phyloP scores from a whole-genome alignment of 2,888 invertebrate genomes.

The Cataglyphis rosenhaueri region DNA sequence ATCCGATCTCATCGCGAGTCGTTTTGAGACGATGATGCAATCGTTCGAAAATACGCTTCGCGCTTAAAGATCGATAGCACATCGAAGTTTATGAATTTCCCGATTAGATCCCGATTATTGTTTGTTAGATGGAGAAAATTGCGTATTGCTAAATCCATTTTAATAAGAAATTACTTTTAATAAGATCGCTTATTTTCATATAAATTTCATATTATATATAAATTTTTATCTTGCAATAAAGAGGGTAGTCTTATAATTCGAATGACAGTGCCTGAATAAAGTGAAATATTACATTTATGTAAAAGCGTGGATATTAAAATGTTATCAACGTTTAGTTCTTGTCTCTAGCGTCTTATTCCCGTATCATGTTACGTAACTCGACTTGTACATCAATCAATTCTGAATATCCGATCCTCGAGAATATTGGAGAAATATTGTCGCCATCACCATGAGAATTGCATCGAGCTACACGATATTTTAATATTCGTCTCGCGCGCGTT shows the following conservation, averaged over 20 bases:
- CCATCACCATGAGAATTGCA: background rate
- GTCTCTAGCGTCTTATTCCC: background rate
- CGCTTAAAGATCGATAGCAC: background rate
- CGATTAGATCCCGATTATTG: background rate
- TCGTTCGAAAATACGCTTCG: slow-evolving; percentile 1
- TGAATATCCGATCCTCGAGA: background rate
- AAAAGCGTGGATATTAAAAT: background rate
- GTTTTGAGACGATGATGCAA: slow-evolving; percentile 21
- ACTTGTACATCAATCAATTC: background rate
- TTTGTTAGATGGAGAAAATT: background rate
- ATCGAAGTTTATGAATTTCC: background rate
- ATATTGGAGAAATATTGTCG: background rate
- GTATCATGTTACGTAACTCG: background rate
- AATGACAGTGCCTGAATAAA: background rate
- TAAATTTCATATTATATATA: background rate
- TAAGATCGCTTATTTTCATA: background rate
- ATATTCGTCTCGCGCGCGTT: slow-evolving; percentile 23
- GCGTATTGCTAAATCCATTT: background rate
- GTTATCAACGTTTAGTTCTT: background rate
- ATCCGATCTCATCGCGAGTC: background rate
- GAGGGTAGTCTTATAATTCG: background rate
- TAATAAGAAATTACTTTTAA: background rate
- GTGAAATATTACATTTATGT: background rate
- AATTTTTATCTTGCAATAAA: background rate
- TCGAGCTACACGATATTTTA: slow-evolving; percentile 32